Evolutionary conservation across 2,888 invertebrate genomes (phyloP).

Genomic region (Dendrolimus houi): DNA sequence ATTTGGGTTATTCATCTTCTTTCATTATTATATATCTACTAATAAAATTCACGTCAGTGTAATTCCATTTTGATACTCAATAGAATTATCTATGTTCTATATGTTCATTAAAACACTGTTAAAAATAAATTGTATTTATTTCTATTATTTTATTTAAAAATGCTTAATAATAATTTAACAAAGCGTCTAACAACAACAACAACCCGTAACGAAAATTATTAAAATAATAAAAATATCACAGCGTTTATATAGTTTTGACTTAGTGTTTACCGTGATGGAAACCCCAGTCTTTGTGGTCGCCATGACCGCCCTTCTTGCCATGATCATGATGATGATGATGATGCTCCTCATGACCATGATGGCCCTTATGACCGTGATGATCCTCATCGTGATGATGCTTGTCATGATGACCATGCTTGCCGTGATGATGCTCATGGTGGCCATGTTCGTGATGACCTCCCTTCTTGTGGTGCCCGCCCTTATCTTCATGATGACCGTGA

Average conservation of each 20-base stretch:
- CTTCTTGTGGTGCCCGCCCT: conserved; percentile 65
- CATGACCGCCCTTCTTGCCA: conserved; percentile 67
- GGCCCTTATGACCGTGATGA: conserved; percentile 67
- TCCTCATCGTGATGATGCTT: conserved; percentile 64
- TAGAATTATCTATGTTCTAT: neutral
- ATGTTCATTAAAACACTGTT: conserved; percentile 1
- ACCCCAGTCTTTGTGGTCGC: conserved; percentile 64
- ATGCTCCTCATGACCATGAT: conserved; percentile 67
- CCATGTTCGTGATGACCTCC: conserved; percentile 62
- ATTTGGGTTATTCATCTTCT: no score
- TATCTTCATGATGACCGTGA: conserved; percentile 60
- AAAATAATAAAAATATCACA: conserved; percentile 48
- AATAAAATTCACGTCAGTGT: no score
- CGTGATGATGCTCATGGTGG: conserved; percentile 65
- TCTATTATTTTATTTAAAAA: conserved; percentile 20
- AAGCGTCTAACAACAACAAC: conserved; percentile 26
- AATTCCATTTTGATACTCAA: no score
- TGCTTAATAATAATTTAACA: conserved; percentile 29
- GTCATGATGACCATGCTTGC: conserved; percentile 63
- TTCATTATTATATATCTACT: no score
- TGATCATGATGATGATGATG: conserved; percentile 66
- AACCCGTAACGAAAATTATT: conserved; percentile 27
- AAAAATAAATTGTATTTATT: conserved; percentile 13
- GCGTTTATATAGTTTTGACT: conserved; percentile 30
- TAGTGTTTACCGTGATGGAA: conserved; percentile 67